Evolutionary conservation across 2,888 invertebrate species (phyloP), one percentile per base, ranked within the genome.

Genomic region (Erannis defoliaria): DNA sequence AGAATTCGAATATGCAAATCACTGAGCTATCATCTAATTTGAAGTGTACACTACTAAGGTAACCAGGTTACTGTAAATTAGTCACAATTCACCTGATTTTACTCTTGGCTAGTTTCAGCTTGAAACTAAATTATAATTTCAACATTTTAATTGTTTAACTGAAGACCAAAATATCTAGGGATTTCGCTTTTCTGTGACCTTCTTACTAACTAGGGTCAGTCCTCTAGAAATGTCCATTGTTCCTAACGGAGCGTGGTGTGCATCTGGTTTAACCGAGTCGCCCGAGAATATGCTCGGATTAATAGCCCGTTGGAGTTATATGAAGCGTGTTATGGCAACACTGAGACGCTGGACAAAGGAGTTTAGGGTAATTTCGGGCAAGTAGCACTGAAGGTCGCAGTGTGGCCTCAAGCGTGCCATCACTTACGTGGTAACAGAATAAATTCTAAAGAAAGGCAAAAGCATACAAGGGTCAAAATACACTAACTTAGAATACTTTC

Each of bases 221-320:
- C 9, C 26, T 33, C 50, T 54, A 50, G 21, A 62, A 54, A 62
- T 42, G 53, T 55, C 50, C 43, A 53, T 54, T 40, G 37, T 29
- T 33, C 21, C 50, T 43, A 54, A 45, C 55, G 55, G 48, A 54
- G 54, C 56, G 50, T 19, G 16, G 48, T 62, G 49, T 65, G 55
- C 60, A 62, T 62, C 62, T 67, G 50, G 59, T 50, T 38, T 64
- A 57, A 57, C 51, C 46, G 42, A 55, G 46, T 62, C 64, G 56
- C 61, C 55, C 45, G 59, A 66, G 65, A 67, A 64, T 64, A 64
- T 62, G 63, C 59, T 40, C 49, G 62, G 63, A 63, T 66, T 71
- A 71, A 71, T 68, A 68, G 68, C 64, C 67, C 67, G 67, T 67
- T 46, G 61, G 66, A 64, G 64, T 62, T 71, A 67, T 67, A 71